Percentiles rank a stretch among this genome's conserved stretches.
phyloP scores from a whole-genome alignment of 2,888 invertebrate species.

The Tipula lateralis region DNA sequence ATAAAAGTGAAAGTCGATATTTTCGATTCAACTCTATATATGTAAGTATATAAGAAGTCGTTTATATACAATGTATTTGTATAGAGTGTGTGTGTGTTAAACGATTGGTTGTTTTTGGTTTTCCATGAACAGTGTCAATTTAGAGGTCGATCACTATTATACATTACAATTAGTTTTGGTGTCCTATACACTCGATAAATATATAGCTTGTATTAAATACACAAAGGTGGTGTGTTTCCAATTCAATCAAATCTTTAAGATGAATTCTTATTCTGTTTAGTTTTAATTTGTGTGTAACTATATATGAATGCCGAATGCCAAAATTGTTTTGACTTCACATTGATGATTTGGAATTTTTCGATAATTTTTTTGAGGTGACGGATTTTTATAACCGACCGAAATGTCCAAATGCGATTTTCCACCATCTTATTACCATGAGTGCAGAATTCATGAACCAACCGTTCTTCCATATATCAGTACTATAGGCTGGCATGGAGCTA shows the following conservation, averaged over 20 bases:
- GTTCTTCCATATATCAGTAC: too few species aligned
- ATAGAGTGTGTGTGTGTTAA: neutral
- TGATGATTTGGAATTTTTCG: neutral
- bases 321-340: neutral
- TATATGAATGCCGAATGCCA: neutral
- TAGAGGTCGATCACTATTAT: neutral
- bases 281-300: neutral
- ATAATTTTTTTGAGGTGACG: neutral
- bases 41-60: neutral
- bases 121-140: slow-evolving; percentile 19
- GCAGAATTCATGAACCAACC: too few species aligned
- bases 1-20: slow-evolving; percentile 19
- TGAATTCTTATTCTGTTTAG: neutral
- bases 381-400: neutral
- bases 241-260: neutral
- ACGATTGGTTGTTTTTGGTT: neutral
- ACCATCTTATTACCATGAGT: too few species aligned
- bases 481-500: too few species aligned
- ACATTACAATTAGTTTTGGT: neutral
- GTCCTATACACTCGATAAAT: neutral
- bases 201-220: neutral
- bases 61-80: too few species aligned
- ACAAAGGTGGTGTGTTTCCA: neutral
- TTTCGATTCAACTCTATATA: neutral
- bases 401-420: too few species aligned